phyloP scores from a whole-genome alignment of 2,113 vertebrate genomes.

The Pontoporia blainvillei region DNA sequence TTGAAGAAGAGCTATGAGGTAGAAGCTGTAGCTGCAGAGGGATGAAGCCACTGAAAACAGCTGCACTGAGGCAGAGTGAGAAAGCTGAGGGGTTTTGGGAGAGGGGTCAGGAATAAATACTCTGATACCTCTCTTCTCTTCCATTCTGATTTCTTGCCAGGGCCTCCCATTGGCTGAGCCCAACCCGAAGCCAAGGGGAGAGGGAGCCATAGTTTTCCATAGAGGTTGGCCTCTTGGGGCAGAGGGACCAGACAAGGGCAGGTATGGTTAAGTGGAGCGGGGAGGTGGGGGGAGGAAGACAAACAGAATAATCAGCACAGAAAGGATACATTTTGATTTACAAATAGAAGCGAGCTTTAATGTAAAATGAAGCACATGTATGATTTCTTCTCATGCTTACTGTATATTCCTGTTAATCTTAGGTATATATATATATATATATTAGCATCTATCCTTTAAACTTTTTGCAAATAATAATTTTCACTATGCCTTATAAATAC shows the following conservation, averaged over 20 bases:
- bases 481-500: neutral
- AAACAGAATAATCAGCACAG: neutral
- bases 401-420: neutral
- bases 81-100: no score
- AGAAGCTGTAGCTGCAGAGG: neutral
- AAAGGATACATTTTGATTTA: neutral
- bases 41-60: neutral
- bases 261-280: no score
- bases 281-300: no score
- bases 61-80: neutral
- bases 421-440: neutral
- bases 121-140: neutral
- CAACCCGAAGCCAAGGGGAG: neutral
- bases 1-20: neutral
- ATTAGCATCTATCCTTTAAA: neutral
- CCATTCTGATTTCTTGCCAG: neutral
- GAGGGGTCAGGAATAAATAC: neutral
- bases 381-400: neutral
- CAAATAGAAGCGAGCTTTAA: neutral
- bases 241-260: neutral
- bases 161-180: neutral
- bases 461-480: constrained; percentile 24
- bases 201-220: neutral
- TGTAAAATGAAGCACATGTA: neutral
- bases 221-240: neutral